Conservation (phyloP, 1,140 invertebrate species). For the Leptinotarsa defecta region DNA sequence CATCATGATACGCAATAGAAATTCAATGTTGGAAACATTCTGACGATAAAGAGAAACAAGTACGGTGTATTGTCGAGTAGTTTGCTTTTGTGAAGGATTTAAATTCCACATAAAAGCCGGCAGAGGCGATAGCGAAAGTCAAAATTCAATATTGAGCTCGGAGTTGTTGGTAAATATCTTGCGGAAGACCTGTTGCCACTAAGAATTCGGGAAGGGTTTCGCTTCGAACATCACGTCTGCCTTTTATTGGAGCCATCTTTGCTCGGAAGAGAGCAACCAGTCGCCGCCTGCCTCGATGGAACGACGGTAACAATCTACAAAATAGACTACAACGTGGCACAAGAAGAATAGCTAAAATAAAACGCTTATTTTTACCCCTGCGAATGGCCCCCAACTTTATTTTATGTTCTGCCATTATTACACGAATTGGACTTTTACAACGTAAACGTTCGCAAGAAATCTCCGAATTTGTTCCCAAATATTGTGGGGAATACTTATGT, state of each 20-base stretch:
- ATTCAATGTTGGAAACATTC: constrained; percentile 1
- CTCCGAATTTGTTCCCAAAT: constrained; percentile 19
- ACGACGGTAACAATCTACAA: constrained; percentile 41
- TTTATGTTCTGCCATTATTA: constrained; percentile 25
- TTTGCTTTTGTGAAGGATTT: constrained; percentile 11
- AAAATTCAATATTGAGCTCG: constrained; percentile 43
- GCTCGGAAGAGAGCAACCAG: constrained; percentile 40
- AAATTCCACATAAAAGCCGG: constrained; percentile 24
- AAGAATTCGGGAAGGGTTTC: constrained; percentile 44
- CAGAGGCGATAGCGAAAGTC: constrained; percentile 29
- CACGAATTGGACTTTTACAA: constrained; percentile 23
- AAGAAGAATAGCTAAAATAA: constrained; percentile 24
- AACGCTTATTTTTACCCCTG: constrained; percentile 22
- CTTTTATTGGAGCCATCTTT: constrained; percentile 52
- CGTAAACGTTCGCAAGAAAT: constrained; percentile 11
- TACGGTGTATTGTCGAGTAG: not conserved
- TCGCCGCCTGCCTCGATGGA: constrained; percentile 30
- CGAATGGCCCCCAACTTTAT: constrained; percentile 21
- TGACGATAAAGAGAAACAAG: not conserved
- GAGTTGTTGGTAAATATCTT: constrained; percentile 42
- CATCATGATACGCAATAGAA: not conserved
- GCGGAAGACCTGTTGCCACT: constrained; percentile 48
- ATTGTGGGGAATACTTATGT: not conserved
- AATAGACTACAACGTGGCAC: constrained; percentile 42
- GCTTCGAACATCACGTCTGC: constrained; percentile 47